Percentiles rank a stretch among this genome's conserved stretches.
Conservation (phyloP, 2,888 invertebrate genomes). For the Zeuzera pyrina region DNA sequence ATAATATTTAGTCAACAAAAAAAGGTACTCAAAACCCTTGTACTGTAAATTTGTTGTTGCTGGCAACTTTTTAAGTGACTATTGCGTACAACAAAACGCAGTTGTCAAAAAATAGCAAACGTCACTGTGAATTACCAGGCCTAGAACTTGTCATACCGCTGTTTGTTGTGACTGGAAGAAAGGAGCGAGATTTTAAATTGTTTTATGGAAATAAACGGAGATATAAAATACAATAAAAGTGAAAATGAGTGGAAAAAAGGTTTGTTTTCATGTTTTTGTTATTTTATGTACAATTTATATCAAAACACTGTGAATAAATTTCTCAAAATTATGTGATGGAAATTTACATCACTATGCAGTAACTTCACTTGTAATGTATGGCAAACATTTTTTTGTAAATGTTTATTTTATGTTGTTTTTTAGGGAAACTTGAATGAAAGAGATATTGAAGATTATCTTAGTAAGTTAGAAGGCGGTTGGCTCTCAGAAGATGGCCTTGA, state of each 20-base stretch:
- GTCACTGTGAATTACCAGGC: constrained; percentile 23
- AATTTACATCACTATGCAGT: constrained; percentile 18
- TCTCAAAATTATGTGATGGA: constrained; percentile 23
- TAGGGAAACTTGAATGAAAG: constrained; percentile 25
- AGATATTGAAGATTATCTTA: constrained; percentile 22
- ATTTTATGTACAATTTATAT: constrained; percentile 27
- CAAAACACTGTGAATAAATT: constrained; percentile 24
- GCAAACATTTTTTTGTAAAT: constrained; percentile 21
- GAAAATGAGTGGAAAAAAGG: constrained; percentile 23
- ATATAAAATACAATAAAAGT: constrained; percentile 16
- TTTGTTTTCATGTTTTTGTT: constrained; percentile 24
- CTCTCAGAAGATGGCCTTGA: constrained; percentile 26
- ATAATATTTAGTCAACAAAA: constrained; percentile 24
- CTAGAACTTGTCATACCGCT: constrained; percentile 24
- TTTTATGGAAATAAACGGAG: constrained; percentile 17
- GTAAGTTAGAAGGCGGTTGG: constrained; percentile 24
- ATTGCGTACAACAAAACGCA: constrained; percentile 24
- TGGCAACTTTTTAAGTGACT: constrained; percentile 22
- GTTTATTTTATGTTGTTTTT: constrained; percentile 28
- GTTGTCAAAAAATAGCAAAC: constrained; percentile 24
- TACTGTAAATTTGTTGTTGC: constrained; percentile 27
- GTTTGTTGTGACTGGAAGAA: constrained; percentile 21
- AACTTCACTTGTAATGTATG: constrained; percentile 27
- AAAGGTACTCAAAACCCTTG: constrained; percentile 25
- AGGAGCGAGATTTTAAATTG: constrained; percentile 18